Evolutionary conservation across 2,797 vertebrate genomes (phyloP).

Genomic region (Phataginus tricuspis): DNA sequence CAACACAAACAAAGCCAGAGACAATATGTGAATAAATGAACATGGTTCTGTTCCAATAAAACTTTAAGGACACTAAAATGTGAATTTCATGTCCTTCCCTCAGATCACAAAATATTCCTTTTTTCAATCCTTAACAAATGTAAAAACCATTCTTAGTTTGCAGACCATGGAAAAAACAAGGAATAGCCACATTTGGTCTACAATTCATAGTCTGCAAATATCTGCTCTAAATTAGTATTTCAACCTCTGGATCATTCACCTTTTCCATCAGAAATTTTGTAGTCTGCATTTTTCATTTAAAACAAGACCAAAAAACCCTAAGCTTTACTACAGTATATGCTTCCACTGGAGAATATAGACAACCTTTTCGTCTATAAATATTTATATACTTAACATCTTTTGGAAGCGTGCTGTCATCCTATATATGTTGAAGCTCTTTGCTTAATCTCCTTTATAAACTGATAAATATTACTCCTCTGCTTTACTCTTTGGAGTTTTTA

Average conservation of each 20-base stretch:
- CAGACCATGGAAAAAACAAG: neutral
- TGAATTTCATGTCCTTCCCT: neutral
- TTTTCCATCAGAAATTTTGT: neutral
- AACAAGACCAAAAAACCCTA: neutral
- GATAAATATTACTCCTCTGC: neutral
- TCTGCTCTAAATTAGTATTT: neutral
- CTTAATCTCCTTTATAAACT: neutral
- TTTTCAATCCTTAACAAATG: neutral
- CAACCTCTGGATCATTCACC: neutral
- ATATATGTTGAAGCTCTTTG: neutral
- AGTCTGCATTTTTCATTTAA: neutral
- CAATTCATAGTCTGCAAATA: neutral
- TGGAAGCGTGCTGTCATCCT: neutral
- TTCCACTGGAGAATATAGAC: neutral
- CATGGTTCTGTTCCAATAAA: neutral
- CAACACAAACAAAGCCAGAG: neutral
- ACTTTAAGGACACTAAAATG: neutral
- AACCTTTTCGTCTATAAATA: neutral
- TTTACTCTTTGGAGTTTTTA: neutral
- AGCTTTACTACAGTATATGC: neutral
- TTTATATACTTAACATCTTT: neutral
- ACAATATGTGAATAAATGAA: neutral
- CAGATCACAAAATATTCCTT: neutral
- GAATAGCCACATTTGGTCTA: rapidly evolving
- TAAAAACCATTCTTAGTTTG: neutral